Evolutionary conservation across 2,888 invertebrate species (phyloP), one percentile per base, ranked within the genome.

Genomic region (Neoascia interrupta): DNA sequence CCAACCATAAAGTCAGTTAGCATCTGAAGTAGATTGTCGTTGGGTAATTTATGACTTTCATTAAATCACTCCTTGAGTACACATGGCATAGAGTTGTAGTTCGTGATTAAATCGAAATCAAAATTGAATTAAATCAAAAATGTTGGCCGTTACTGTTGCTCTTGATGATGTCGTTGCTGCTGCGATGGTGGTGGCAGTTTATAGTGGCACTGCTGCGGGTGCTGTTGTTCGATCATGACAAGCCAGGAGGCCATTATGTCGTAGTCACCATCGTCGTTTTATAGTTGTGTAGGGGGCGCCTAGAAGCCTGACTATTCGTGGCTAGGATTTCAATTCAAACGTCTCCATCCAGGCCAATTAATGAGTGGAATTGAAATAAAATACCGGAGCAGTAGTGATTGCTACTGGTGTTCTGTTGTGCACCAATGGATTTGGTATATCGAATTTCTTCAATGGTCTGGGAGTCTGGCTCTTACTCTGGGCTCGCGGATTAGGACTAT

Each of bases 51-150:
- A 79, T 79, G 79, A 54, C 66, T 66, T 73, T 79, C 79, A 79
- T 79, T 79, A 79, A 79, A 79, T 73, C 79, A 73, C 79, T 73
- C 31, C 73, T 61, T 66, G 45, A 68, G 73, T 73, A 79, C 79
- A 79, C 68, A 79, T 72, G 73, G 79, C 66, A 79, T 73, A 73
- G 49, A 79, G 79, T 43, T 73, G 79, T 61, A 79, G 79, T 79
- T 79, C 79, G 79, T 79, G 79, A 79, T 79, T 73, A 73, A 79
- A 66, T 79, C 73, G 66, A 63, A 79, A 79, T 79, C 79, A 79
- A 68, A 72, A 73, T 68, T 73, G 61, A 79, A 79, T 79, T 79
- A 79, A 79, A 79, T 73, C 73, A 79, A 61, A n/a, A 79, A 79
- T 13, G 66, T 58, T 61, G 8, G 66, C 73, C 37, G 58, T 18